These are phyloP conservation scores for Drosophila eohydei DNA, from an alignment of 2,888 invertebrate species.

Conservation along the genomic window DNA sequence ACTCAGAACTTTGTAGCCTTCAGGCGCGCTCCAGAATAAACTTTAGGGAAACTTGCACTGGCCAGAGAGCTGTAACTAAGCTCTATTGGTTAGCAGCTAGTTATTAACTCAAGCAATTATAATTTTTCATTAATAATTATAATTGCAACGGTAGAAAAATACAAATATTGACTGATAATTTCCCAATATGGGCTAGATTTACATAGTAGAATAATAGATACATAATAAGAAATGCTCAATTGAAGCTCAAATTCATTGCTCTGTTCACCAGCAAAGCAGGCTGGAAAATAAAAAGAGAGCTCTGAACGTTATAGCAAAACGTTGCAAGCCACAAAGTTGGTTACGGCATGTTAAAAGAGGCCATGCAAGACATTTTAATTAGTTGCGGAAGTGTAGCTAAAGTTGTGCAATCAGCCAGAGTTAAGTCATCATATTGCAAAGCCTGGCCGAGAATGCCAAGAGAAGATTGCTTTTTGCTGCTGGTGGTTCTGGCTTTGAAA, in stretches of 20 bases:
- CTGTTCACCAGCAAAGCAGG: background rate
- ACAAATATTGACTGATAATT: constrained; percentile 1
- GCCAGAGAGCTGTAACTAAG: constrained; percentile 13
- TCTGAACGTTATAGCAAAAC: background rate
- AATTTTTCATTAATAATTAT: constrained; percentile 24
- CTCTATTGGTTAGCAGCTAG: constrained; percentile 12
- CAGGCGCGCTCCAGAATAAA: constrained; percentile 31
- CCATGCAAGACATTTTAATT: constrained; percentile 13
- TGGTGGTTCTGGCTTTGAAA: background rate
- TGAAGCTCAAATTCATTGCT: too few relatives aligned
- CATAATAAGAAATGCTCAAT: background rate
- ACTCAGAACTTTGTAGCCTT: constrained; percentile 49
- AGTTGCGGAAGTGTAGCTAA: constrained; percentile 11
- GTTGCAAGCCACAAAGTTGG: background rate
- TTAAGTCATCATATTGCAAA: constrained; percentile 10
- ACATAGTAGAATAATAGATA: too few relatives aligned
- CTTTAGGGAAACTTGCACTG: constrained; percentile 45
- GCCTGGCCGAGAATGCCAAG: constrained; percentile 9
- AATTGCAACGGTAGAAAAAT: background rate
- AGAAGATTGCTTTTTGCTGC: constrained; percentile 4
- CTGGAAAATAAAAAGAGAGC: background rate
- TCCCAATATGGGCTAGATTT: background rate
- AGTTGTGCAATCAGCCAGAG: background rate
- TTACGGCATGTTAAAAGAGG: background rate
- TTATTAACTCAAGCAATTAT: constrained; percentile 40